Percentiles rank a stretch among this genome's conserved stretches.
Evolutionary conservation across 2,797 vertebrate genomes (phyloP).

Genomic region (Melanotaenia boesemani): DNA sequence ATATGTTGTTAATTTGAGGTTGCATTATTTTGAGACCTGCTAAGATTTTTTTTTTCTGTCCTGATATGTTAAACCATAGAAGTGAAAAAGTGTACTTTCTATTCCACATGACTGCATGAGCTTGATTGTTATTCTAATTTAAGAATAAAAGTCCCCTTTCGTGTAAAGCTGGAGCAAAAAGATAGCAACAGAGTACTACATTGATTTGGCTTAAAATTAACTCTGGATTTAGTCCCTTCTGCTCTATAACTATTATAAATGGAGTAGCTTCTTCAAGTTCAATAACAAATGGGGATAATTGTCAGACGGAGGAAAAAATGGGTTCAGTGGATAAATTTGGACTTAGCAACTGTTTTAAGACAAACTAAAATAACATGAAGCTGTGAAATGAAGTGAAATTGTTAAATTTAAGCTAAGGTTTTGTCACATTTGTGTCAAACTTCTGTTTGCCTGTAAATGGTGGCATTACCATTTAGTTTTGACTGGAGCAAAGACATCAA

Average conservation of each 20-base stretch:
- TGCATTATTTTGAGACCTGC: neutral
- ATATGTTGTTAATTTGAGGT: neutral
- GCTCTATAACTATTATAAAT: neutral
- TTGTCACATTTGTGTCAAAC: constrained; percentile 7
- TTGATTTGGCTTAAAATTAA: neutral
- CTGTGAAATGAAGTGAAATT: neutral
- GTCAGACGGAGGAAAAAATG: neutral
- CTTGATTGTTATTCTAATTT: neutral
- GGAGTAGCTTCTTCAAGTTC: too few species aligned
- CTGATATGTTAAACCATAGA: neutral
- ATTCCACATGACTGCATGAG: neutral
- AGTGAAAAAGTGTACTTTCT: neutral
- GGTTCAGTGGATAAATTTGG: neutral
- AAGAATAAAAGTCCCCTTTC: neutral
- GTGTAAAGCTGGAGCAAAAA: neutral
- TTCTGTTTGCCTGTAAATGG: constrained; percentile 41
- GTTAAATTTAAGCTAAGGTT: constrained; percentile 1
- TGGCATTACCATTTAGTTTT: constrained; percentile 6
- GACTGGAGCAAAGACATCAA: constrained; percentile 30
- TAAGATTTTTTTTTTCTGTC: neutral
- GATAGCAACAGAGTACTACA: neutral
- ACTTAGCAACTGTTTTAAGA: neutral
- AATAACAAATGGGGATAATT: neutral
- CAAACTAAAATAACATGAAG: neutral
- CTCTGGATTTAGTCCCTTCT: neutral